Percentiles rank a stretch among this genome's conserved stretches.
Evolutionary conservation across 2,113 vertebrate genomes (phyloP).

Genomic region (Stigmatopora nigra): DNA sequence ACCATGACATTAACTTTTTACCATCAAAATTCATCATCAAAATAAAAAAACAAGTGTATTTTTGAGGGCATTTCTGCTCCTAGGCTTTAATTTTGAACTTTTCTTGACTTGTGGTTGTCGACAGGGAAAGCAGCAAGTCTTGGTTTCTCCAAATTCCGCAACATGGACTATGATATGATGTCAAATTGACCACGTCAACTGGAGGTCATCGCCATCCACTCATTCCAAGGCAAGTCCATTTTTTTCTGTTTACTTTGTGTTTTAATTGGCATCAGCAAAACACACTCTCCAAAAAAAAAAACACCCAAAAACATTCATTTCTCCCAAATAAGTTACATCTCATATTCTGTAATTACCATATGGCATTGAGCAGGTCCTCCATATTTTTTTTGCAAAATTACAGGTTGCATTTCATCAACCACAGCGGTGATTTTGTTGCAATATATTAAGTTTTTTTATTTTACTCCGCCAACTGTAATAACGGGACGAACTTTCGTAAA

Average conservation of each 20-base stretch:
- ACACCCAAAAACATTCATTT: not conserved
- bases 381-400: constrained; percentile 8
- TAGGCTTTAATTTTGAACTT: not conserved
- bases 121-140: constrained; percentile 1
- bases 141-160: not conserved
- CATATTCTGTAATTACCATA: not conserved
- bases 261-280: not conserved
- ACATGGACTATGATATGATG: not conserved
- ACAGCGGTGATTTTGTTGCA: constrained; percentile 26
- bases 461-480: constrained; percentile 39
- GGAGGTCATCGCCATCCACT: constrained; percentile 2
- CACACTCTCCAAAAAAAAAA: not conserved
- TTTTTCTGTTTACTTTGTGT: not conserved
- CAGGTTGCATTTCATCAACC: constrained; percentile 26
- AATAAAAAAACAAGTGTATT: not conserved
- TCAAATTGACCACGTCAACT: not conserved
- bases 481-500: constrained; percentile 40
- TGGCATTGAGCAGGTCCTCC: not conserved
- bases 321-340: not conserved
- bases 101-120: constrained; percentile 2
- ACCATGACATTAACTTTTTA: not conserved
- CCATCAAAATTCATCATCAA: not conserved
- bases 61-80: not conserved
- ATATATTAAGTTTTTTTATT: constrained; percentile 33
- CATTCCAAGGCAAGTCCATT: not conserved